These are phyloP conservation scores for Limnodromus scolopaceus DNA, from an alignment of 2,797 vertebrate genomes.

Conservation along the genomic window DNA sequence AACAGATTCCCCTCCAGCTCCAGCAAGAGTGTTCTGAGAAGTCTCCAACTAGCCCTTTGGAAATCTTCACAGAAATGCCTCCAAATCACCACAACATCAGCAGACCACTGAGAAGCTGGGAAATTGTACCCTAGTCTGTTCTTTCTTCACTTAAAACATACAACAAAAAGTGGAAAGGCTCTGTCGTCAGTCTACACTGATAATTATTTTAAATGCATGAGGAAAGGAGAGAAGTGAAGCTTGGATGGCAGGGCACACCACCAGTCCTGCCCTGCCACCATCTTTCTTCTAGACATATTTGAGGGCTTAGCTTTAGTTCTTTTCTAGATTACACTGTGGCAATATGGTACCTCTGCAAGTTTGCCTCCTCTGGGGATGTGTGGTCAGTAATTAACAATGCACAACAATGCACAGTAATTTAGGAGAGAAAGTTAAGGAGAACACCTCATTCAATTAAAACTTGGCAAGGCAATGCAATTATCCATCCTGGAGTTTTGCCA, in stretches of 20 bases:
- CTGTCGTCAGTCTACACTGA: neutral
- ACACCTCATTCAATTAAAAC: conserved; percentile 51
- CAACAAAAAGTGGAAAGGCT: neutral
- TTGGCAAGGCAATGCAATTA: conserved; percentile 54
- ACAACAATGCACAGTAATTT: conserved; percentile 8
- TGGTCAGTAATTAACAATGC: conserved; percentile 41
- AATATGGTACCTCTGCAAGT: neutral
- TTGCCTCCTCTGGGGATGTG: neutral
- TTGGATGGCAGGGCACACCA: neutral
- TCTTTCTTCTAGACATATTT: neutral
- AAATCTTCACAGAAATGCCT: neutral
- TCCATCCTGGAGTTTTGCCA: conserved; percentile 23
- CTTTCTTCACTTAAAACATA: neutral
- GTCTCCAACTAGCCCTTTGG: neutral
- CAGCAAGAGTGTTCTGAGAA: neutral
- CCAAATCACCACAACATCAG: neutral
- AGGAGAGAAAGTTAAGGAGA: conserved; percentile 36
- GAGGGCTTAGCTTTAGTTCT: neutral
- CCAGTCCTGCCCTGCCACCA: neutral
- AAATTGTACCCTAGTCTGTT: neutral
- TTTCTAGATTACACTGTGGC: neutral
- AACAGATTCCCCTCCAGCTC: neutral
- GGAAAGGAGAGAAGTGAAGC: neutral
- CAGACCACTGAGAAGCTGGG: neutral
- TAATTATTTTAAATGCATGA: neutral